Evolutionary conservation across 1,140 invertebrate species (phyloP).

Genomic region (Drosophila ercepeae): DNA sequence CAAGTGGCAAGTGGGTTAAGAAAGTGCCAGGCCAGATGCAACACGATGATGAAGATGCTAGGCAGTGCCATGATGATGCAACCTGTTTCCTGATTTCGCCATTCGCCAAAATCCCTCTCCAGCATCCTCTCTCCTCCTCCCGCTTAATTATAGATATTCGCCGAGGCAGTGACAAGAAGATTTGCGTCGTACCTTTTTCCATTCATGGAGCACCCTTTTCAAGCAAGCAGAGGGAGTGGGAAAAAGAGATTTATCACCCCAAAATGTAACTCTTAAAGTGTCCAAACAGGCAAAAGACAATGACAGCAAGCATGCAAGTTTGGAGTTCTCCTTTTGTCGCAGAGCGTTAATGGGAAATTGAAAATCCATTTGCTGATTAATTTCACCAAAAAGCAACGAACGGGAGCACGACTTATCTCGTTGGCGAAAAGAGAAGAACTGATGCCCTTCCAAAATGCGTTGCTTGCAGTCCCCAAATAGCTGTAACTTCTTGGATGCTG

Average conservation of each 20-base stretch:
- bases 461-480: too few relatives aligned
- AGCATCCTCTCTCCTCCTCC: constrained; percentile 1
- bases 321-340: constrained; percentile 26
- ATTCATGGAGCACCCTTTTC: constrained; percentile 14
- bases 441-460: too few relatives aligned
- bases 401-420: too few relatives aligned
- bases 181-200: constrained; percentile 23
- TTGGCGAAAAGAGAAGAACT: too few relatives aligned
- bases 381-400: constrained; percentile 47
- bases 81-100: constrained; percentile 60
- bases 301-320: constrained; percentile 28
- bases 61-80: constrained; percentile 24
- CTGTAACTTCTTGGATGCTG: too few relatives aligned
- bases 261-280: background rate
- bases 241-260: background rate
- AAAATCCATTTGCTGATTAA: constrained; percentile 82
- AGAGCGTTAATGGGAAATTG: constrained; percentile 76
- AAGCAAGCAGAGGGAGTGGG: background rate
- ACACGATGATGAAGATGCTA: constrained; percentile 12
- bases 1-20: constrained; percentile 21
- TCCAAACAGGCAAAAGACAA: constrained; percentile 2
- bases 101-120: constrained; percentile 5
- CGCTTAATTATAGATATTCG: constrained; percentile 70
- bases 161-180: constrained; percentile 62
- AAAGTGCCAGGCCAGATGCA: constrained; percentile 1